Conservation (phyloP, 2,888 invertebrate genomes). For the Drosophila heteroneura region DNA sequence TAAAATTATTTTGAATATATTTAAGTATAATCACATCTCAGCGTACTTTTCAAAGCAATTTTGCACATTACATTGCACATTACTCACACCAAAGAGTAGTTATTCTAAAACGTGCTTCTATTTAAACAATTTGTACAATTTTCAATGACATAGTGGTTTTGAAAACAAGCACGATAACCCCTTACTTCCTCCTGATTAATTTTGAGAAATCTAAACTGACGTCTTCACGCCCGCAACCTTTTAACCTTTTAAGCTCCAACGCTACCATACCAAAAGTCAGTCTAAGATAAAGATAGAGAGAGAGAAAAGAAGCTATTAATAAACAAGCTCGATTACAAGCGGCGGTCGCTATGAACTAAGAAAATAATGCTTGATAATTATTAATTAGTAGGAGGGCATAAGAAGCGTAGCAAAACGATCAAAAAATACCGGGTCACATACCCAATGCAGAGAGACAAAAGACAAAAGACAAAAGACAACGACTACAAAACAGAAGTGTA, state of each 20-base stretch:
- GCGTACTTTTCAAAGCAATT: background rate
- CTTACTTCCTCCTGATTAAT: background rate
- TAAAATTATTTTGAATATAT: background rate
- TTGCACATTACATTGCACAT: background rate
- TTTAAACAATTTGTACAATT: background rate
- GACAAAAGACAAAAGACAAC: conserved; percentile 38
- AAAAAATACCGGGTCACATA: conserved; percentile 75
- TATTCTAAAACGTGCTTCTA: conserved; percentile 10
- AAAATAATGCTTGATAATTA: conserved; percentile 69
- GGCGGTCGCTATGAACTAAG: conserved; percentile 34
- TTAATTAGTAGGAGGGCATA: conserved; percentile 75
- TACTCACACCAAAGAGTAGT: background rate
- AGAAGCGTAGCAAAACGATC: conserved; percentile 75
- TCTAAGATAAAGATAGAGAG: background rate
- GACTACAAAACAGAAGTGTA: conserved; percentile 40
- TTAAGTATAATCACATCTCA: background rate
- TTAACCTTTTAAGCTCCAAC: conserved; percentile 47
- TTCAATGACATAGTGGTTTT: conserved; percentile 11
- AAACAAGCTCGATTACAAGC: conserved; percentile 69
- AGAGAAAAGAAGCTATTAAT: conserved; percentile 30
- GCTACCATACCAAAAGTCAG: conserved; percentile 14
- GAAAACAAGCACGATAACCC: background rate
- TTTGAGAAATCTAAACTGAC: conserved; percentile 18
- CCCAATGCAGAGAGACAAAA: conserved; percentile 41
- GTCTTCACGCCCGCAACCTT: conserved; percentile 14